phyloP scores from a whole-genome alignment of 1,140 invertebrate genomes.

The Agraylea sexmaculata region DNA sequence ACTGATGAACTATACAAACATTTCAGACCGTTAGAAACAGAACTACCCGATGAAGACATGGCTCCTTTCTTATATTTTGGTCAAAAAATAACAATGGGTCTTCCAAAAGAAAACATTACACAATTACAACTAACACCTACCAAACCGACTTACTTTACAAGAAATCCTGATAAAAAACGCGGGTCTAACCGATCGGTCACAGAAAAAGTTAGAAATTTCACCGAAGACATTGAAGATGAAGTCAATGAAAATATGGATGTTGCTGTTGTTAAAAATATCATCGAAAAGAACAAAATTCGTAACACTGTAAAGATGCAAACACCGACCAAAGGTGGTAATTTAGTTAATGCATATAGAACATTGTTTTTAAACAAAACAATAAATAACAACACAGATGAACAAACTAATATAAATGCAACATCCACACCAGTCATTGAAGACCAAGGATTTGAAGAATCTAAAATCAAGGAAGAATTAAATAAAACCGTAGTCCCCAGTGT shows the following conservation, averaged over 20 bases:
- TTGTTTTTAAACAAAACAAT: conserved; percentile 6
- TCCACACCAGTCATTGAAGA: neutral
- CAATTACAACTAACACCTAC: conserved; percentile 37
- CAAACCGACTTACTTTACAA: conserved; percentile 38
- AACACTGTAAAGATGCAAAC: conserved; percentile 37
- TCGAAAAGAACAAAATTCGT: conserved; percentile 40
- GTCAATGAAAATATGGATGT: conserved; percentile 42
- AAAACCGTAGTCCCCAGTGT: neutral
- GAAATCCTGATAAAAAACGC: conserved; percentile 39
- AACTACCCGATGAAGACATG: conserved; percentile 51
- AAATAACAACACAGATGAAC: conserved; percentile 19
- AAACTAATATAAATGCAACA: conserved; percentile 22
- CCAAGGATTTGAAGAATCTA: too few relatives aligned
- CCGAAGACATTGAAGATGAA: conserved; percentile 36
- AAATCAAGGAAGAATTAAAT: conserved; percentile 6
- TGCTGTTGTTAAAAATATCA: conserved; percentile 38
- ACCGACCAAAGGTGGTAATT: conserved; percentile 31
- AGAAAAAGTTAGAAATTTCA: conserved; percentile 34
- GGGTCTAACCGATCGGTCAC: conserved; percentile 37
- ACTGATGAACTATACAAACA: conserved; percentile 49
- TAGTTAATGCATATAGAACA: conserved; percentile 35
- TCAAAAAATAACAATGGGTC: conserved; percentile 43
- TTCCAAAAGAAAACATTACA: conserved; percentile 31
- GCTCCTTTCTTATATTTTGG: conserved; percentile 59
- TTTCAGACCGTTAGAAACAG: conserved; percentile 47